Conservation (phyloP, 1,140 invertebrate genomes). For the Rhyacophila brunnea region DNA sequence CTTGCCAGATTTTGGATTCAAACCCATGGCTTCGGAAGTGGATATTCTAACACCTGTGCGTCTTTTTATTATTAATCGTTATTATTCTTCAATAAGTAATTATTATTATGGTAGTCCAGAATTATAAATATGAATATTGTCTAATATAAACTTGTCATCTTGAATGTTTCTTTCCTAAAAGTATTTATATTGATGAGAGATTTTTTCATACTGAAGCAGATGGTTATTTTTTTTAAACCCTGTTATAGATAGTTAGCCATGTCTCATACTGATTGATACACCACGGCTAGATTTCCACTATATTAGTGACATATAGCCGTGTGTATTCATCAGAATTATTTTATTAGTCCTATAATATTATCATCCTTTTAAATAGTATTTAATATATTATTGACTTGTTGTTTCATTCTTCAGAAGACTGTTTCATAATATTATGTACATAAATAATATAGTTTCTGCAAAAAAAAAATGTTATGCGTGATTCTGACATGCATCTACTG, state of each 20-base stretch:
- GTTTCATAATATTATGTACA: slow-evolving; percentile 1
- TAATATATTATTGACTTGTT: slow-evolving; percentile 6
- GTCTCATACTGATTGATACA: slow-evolving; percentile 21
- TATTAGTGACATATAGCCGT: slow-evolving; percentile 37
- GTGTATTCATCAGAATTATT: slow-evolving; percentile 24
- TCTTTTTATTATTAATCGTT: too few species aligned
- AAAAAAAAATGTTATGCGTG: too few species aligned
- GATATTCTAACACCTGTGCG: too few species aligned
- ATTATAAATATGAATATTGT: too few species aligned
- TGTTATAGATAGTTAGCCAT: slow-evolving; percentile 12
- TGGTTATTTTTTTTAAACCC: slow-evolving; percentile 14
- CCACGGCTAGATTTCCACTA: slow-evolving; percentile 35
- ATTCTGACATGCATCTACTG: too few species aligned
- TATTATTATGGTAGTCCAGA: too few species aligned
- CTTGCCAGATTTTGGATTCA: too few species aligned
- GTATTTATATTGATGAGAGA: too few species aligned
- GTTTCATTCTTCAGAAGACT: slow-evolving; percentile 21
- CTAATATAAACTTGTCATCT: too few species aligned
- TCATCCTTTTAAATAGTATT: slow-evolving; percentile 3
- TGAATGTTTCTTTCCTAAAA: too few species aligned
- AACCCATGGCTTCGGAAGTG: too few species aligned
- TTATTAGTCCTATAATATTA: slow-evolving; percentile 4
- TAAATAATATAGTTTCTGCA: not conserved
- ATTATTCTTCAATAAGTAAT: too few species aligned
- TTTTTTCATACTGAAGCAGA: not conserved